A percentile compares a stretch with the other conserved stretches of the same genome.
phyloP scores from a whole-genome alignment of 2,797 vertebrate species.

The Periparus ater region DNA sequence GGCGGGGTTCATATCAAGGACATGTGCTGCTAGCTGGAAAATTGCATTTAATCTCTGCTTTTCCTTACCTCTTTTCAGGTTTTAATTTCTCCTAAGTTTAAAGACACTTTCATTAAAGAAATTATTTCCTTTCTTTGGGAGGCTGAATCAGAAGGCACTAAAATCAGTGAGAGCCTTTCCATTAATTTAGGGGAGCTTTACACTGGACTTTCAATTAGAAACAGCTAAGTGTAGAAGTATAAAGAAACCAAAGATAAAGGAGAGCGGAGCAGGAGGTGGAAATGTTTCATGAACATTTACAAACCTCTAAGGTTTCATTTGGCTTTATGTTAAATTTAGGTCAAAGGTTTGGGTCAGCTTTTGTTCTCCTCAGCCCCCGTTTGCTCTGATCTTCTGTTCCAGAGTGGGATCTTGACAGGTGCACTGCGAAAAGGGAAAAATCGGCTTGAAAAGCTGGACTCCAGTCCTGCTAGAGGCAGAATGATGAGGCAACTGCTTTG shows the following conservation, averaged over 20 bases:
- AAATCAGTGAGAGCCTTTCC: neutral
- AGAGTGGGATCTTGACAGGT: neutral
- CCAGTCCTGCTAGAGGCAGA: neutral
- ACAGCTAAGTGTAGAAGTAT: neutral
- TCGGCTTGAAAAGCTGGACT: conserved; percentile 1
- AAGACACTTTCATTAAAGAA: conserved; percentile 27
- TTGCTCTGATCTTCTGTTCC: conserved; percentile 56
- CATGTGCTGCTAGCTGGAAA: conserved; percentile 24
- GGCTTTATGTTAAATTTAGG: conserved; percentile 37
- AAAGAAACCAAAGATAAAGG: conserved; percentile 49
- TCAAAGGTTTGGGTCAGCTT: conserved; percentile 61
- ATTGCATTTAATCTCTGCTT: conserved; percentile 31
- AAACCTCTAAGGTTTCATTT: conserved; percentile 52
- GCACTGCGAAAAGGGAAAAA: conserved; percentile 43
- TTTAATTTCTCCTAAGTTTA: conserved; percentile 21
- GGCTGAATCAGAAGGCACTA: neutral
- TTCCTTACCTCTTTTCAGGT: conserved; percentile 6
- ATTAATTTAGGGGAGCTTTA: conserved; percentile 10
- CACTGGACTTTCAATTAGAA: conserved; percentile 26
- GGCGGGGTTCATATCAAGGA: conserved; percentile 7
- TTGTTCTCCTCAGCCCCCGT: neutral
- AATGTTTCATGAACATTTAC: conserved; percentile 28
- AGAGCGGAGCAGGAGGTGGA: conserved; percentile 8
- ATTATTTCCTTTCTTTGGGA: conserved; percentile 2
- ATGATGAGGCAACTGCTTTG: neutral